phyloP scores from a whole-genome alignment of 2,797 vertebrate genomes.

The Trichosurus vulpecula region DNA sequence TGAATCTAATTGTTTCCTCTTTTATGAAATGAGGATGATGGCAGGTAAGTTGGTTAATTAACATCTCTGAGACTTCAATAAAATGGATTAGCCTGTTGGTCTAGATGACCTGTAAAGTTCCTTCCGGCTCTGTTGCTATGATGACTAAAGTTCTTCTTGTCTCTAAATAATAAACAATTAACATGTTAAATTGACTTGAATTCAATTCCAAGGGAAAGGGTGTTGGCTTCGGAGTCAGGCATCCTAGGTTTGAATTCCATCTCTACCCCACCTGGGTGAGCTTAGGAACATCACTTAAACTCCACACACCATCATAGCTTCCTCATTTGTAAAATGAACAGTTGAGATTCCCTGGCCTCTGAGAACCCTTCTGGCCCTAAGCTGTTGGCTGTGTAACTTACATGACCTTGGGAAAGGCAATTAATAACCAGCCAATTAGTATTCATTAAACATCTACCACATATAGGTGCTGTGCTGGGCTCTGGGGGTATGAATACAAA shows the following conservation, averaged over 20 bases:
- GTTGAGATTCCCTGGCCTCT: neutral
- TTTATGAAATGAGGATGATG: neutral
- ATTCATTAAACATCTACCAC: neutral
- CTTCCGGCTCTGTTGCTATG: neutral
- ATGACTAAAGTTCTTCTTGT: neutral
- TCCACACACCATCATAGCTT: neutral
- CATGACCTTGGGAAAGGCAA: neutral
- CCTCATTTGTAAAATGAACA: neutral
- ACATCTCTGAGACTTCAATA: neutral
- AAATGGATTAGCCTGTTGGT: no score
- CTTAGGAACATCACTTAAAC: neutral
- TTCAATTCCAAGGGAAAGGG: neutral
- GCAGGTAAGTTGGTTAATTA: no score
- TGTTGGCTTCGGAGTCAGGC: neutral
- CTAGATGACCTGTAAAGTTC: neutral
- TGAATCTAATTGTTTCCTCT: neutral
- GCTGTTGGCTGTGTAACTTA: neutral
- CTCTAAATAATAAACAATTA: neutral
- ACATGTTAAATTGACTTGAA: neutral
- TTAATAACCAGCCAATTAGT: neutral
- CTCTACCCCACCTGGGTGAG: neutral
- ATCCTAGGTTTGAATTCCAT: neutral
- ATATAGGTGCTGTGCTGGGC: neutral
- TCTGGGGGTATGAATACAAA: neutral
- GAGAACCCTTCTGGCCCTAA: neutral